Conservation (phyloP, 1,140 invertebrate species). For the Oreohelix idahoensis region DNA sequence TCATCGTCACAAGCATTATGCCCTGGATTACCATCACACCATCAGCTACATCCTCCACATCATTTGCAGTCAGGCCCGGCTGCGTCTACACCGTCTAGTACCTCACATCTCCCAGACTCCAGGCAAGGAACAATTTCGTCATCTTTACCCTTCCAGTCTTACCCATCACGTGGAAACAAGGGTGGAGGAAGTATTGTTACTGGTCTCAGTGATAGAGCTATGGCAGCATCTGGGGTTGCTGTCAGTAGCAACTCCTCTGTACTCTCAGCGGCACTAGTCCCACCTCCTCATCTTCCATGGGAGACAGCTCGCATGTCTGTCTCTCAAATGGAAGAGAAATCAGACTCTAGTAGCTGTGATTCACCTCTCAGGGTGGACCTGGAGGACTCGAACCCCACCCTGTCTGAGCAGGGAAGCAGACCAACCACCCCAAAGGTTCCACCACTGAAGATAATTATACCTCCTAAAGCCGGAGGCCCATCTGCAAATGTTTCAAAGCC, state of each 20-base stretch:
- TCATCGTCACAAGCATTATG: conserved; percentile 30
- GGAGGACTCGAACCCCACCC: conserved; percentile 41
- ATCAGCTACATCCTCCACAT: neutral
- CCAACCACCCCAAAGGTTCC: conserved; percentile 69
- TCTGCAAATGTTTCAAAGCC: conserved; percentile 49
- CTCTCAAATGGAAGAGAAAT: conserved; percentile 45
- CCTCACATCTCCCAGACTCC: conserved; percentile 20
- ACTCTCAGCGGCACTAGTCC: neutral
- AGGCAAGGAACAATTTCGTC: conserved; percentile 11
- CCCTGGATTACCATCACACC: conserved; percentile 23
- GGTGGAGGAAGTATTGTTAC: conserved; percentile 38
- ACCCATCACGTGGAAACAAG: conserved; percentile 20
- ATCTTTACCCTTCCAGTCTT: conserved; percentile 3
- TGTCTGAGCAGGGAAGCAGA: conserved; percentile 51
- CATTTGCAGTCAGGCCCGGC: neutral
- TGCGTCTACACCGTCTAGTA: conserved; percentile 6
- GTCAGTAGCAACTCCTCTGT: neutral
- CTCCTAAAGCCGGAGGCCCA: conserved; percentile 55
- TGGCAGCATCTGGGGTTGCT: conserved; percentile 24
- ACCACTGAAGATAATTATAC: conserved; percentile 69
- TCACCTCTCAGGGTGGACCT: conserved; percentile 47
- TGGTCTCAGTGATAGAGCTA: conserved; percentile 36
- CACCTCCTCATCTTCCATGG: neutral
- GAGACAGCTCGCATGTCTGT: conserved; percentile 28
- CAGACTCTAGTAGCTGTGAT: conserved; percentile 45